A percentile compares a stretch with the other conserved stretches of the same genome.
phyloP scores from a whole-genome alignment of 2,113 vertebrate species.

The Dipodomys stephensi region DNA sequence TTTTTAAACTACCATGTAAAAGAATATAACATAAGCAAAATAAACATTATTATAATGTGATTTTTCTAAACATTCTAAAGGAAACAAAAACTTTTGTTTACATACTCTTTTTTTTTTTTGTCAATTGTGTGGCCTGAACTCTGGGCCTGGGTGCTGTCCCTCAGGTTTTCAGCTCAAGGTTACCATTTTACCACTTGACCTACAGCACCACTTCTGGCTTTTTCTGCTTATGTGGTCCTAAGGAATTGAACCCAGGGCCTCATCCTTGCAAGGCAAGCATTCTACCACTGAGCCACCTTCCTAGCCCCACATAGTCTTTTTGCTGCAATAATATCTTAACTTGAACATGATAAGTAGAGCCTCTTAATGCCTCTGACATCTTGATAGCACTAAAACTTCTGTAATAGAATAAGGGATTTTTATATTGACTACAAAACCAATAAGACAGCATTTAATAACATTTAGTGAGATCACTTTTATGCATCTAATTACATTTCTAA shows the following conservation, averaged over 20 bases:
- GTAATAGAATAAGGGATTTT: background rate
- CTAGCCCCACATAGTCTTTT: background rate
- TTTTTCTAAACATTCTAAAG: background rate
- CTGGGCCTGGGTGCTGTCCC: too few species aligned
- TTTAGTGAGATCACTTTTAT: constrained; percentile 11
- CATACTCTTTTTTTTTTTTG: background rate
- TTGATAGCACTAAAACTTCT: background rate
- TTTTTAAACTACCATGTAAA: background rate
- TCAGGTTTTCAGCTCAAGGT: too few species aligned
- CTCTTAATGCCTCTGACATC: background rate
- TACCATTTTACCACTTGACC: too few species aligned
- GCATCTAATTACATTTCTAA: background rate
- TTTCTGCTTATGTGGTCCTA: too few species aligned
- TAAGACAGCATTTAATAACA: background rate
- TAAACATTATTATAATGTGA: background rate
- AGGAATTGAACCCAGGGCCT: too few species aligned
- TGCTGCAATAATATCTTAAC: background rate
- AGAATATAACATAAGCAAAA: background rate
- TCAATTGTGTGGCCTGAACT: too few species aligned
- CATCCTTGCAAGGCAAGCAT: too few species aligned
- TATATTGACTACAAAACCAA: background rate
- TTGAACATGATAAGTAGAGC: background rate
- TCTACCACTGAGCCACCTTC: too few species aligned
- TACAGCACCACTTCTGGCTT: too few species aligned
- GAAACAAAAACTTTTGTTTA: background rate